phyloP scores from a whole-genome alignment of 2,113 vertebrate species.

The Melanostigma gelatinosum region DNA sequence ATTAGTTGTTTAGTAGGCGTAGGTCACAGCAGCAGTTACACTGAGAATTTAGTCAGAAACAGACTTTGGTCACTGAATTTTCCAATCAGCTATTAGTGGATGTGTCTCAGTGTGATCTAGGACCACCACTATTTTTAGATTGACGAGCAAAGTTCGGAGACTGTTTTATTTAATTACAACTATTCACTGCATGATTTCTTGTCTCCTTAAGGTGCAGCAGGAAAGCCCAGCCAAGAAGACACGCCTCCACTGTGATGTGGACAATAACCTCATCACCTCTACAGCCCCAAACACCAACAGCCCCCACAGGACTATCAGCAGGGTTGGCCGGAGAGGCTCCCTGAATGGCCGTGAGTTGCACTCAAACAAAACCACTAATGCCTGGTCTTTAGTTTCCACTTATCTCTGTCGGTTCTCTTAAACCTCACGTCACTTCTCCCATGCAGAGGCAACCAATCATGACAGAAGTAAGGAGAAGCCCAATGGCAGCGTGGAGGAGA shows the following conservation, averaged over 20 bases:
- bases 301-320: slow-evolving; percentile 85
- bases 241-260: slow-evolving; percentile 90
- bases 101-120: background rate
- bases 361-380: background rate
- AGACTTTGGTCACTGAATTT: background rate
- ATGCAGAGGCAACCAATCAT: slow-evolving; percentile 90
- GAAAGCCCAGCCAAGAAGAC: slow-evolving; percentile 93
- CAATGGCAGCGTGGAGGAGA: slow-evolving; percentile 93
- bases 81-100: background rate
- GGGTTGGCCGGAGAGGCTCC: slow-evolving; percentile 90
- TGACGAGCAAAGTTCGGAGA: background rate
- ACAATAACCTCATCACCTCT: slow-evolving; percentile 94
- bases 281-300: slow-evolving; percentile 87
- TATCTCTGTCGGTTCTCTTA: background rate
- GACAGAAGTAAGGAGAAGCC: slow-evolving; percentile 93
- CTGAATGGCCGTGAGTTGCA: slow-evolving; percentile 90
- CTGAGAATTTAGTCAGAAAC: background rate
- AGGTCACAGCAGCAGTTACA: background rate
- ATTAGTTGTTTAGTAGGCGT: background rate
- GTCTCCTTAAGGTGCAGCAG: slow-evolving; percentile 87
- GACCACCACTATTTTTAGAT: background rate
- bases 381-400: background rate
- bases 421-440: slow-evolving; percentile 13
- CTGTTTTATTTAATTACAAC: background rate
- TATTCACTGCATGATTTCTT: background rate